These are phyloP conservation scores for Ophioderma brevispina DNA, from an alignment of 35 echinoderm and acorn worm genomes.

Conservation along the genomic window DNA sequence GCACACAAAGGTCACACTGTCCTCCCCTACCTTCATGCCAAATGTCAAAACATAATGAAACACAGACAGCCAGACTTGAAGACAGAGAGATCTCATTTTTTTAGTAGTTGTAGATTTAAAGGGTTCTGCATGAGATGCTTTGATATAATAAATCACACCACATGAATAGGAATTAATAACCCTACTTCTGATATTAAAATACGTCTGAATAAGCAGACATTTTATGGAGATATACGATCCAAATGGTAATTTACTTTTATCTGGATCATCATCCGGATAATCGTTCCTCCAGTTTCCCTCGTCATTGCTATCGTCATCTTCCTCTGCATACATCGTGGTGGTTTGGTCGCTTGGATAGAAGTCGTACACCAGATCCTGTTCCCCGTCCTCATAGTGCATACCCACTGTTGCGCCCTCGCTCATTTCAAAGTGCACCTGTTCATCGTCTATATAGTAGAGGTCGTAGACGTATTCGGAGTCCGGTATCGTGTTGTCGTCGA, in stretches of 20 bases:
- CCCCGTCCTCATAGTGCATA: neutral
- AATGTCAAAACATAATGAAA: too few relatives aligned
- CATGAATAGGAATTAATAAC: too few relatives aligned
- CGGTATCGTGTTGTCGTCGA: slow-evolving; percentile 44
- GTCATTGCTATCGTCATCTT: slow-evolving; percentile 91
- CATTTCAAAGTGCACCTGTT: slow-evolving; percentile 57
- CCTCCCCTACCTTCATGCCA: too few relatives aligned
- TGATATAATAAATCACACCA: too few relatives aligned
- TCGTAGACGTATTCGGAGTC: slow-evolving; percentile 92
- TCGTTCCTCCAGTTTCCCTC: slow-evolving; percentile 95
- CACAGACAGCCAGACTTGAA: too few relatives aligned
- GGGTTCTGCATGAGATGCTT: too few relatives aligned
- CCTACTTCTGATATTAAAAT: too few relatives aligned
- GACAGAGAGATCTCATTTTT: too few relatives aligned
- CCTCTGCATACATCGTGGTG: slow-evolving; percentile 28
- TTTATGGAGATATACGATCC: too few relatives aligned
- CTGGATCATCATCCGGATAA: slow-evolving; percentile 90
- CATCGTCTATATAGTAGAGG: slow-evolving; percentile 85
- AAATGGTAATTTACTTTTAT: slow-evolving; percentile 60
- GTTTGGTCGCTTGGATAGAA: slow-evolving; percentile 34
- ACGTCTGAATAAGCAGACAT: too few relatives aligned
- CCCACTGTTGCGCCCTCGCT: slow-evolving; percentile 5
- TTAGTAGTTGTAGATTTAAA: too few relatives aligned
- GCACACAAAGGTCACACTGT: too few relatives aligned
- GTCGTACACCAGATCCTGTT: slow-evolving; percentile 73